These are phyloP conservation scores for Capitulum mitella DNA, from an alignment of 2,888 invertebrate genomes.

Conservation along the genomic window DNA sequence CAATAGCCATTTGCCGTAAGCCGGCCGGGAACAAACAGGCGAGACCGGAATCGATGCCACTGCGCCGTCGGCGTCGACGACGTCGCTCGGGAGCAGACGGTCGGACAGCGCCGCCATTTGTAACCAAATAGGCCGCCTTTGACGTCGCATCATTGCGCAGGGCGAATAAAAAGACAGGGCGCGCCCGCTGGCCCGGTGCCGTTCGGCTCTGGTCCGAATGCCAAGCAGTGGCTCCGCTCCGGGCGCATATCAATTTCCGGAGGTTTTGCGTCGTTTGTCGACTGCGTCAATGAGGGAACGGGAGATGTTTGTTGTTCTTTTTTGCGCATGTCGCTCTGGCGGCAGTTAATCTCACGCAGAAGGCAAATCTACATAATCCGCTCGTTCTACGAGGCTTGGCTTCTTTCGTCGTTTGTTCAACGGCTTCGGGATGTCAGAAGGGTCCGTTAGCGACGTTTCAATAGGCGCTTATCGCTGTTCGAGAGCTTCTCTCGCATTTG, in stretches of 20 bases:
- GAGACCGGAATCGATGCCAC: neutral
- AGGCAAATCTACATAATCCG: neutral
- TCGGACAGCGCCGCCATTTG: neutral
- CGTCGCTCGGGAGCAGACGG: neutral
- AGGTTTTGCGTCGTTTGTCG: neutral
- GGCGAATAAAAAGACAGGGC: neutral
- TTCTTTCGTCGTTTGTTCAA: neutral
- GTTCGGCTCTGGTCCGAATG: neutral
- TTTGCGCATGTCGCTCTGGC: neutral
- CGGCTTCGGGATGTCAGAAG: neutral
- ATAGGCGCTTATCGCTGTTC: neutral
- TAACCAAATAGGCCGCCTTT: neutral
- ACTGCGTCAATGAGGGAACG: too few relatives aligned
- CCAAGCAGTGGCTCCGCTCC: neutral
- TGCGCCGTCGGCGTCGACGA: neutral
- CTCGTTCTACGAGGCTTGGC: neutral
- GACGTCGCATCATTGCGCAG: neutral
- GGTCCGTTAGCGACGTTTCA: neutral
- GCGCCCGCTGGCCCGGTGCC: neutral
- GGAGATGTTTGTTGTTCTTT: neutral
- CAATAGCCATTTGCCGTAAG: neutral
- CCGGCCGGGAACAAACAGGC: neutral
- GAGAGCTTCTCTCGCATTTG: neutral
- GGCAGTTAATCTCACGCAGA: neutral
- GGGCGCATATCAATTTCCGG: too few relatives aligned